These are phyloP conservation scores for Acipenser oxyrinchus DNA, from an alignment of 2,797 vertebrate genomes.

Conservation along the genomic window DNA sequence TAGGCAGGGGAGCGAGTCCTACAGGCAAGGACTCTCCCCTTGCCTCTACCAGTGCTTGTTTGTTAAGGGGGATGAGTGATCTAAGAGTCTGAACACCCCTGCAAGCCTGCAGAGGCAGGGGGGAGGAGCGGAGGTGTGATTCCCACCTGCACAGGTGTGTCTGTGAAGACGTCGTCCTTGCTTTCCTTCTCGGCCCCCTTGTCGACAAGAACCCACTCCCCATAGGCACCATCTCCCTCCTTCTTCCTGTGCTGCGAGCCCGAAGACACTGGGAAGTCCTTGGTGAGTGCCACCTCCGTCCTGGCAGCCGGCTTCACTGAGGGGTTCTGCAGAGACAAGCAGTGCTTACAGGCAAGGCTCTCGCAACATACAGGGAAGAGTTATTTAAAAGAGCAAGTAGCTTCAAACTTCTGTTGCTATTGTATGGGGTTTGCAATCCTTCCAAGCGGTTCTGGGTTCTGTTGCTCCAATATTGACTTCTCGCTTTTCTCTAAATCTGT, in stretches of 20 bases:
- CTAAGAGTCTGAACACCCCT: constrained; percentile 2
- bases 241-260: constrained; percentile 93
- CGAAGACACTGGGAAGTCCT: constrained; percentile 96
- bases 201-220: constrained; percentile 90
- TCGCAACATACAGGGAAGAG: background rate
- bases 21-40: too few species aligned
- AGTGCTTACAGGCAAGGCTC: background rate
- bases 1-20: too few species aligned
- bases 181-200: constrained; percentile 75
- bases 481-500: too few species aligned
- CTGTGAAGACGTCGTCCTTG: constrained; percentile 84
- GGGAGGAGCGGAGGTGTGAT: constrained; percentile 5
- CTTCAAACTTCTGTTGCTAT: background rate
- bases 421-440: background rate
- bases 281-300: constrained; percentile 84
- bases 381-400: too few species aligned
- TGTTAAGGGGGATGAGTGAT: too few species aligned
- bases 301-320: constrained; percentile 76
- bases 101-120: constrained; percentile 7
- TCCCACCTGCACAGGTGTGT: constrained; percentile 74
- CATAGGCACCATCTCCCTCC: constrained; percentile 81
- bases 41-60: too few species aligned
- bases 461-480: background rate
- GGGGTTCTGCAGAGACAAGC: constrained; percentile 60
- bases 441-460: background rate